Evolutionary conservation across 2,797 vertebrate species (phyloP).

Genomic region (Hapalemur alaotrensis): DNA sequence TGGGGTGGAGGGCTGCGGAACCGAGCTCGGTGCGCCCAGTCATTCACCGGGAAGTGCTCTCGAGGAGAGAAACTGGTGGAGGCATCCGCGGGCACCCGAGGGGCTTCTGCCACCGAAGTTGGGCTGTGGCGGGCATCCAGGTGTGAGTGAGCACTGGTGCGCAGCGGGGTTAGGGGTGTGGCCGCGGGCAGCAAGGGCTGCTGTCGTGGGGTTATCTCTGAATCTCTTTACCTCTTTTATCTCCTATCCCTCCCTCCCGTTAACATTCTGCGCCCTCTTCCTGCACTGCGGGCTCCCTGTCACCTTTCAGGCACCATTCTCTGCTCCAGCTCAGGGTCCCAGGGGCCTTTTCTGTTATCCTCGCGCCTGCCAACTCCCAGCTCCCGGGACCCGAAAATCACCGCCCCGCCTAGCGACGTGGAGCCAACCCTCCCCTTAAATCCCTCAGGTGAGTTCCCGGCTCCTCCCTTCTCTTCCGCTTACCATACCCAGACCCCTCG

Average conservation of each 20-base stretch:
- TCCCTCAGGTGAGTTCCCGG: not conserved
- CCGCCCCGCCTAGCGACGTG: not conserved
- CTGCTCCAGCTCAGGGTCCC: not conserved
- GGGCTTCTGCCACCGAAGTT: not conserved
- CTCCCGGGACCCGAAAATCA: not conserved
- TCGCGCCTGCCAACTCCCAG: not conserved
- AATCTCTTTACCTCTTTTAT: not conserved
- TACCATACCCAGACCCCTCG: not conserved
- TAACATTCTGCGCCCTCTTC: not conserved
- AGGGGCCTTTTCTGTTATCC: not conserved
- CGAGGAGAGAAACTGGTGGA: not conserved
- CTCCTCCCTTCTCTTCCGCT: not conserved
- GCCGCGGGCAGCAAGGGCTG: not conserved
- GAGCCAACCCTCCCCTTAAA: not conserved
- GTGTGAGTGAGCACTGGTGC: too few species aligned
- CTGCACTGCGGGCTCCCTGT: not conserved
- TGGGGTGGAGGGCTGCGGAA: not conserved
- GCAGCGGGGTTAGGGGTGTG: not conserved
- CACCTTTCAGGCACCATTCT: constrained; percentile 13
- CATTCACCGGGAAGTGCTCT: not conserved
- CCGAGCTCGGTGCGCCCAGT: accelerated
- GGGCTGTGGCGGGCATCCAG: not conserved
- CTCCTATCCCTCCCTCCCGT: accelerated
- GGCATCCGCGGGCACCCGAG: accelerated
- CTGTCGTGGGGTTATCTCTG: not conserved